Percentiles rank a stretch among this genome's conserved stretches.
Conservation (phyloP, 1,140 invertebrate genomes). For the Hypsibius dujardini region DNA sequence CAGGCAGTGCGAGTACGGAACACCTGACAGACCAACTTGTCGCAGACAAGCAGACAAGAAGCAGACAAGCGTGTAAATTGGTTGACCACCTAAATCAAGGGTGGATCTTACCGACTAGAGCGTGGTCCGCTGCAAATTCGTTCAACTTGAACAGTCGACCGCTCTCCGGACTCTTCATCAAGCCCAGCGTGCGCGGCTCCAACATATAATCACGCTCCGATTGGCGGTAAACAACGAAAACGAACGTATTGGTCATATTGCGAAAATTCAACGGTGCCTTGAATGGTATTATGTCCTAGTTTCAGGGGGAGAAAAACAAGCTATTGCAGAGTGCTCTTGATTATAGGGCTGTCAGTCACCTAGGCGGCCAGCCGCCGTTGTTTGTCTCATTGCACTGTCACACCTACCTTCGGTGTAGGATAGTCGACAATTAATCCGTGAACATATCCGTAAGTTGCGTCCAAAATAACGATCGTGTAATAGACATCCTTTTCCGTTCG, state of each 20-base stretch:
- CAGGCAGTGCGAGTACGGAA: no score
- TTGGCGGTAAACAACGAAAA: conserved; percentile 1
- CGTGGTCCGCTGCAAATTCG: conserved; percentile 7
- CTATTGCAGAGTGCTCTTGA: no score
- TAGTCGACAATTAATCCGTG: conserved; percentile 5
- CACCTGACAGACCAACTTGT: no score
- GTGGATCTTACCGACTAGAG: background rate
- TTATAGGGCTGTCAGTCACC: no score
- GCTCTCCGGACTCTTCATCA: background rate
- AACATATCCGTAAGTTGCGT: conserved; percentile 8
- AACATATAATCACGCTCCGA: background rate
- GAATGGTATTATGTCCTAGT: background rate
- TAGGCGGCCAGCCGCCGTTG: no score
- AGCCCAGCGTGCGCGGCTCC: background rate
- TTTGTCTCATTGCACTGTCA: background rate
- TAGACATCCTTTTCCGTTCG: background rate
- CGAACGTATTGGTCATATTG: conserved; percentile 13
- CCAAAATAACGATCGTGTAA: conserved; percentile 8
- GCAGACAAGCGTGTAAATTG: background rate
- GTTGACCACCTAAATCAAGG: background rate
- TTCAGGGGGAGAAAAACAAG: no score
- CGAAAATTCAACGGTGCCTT: background rate
- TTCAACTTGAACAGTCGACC: background rate
- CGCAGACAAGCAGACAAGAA: no score
- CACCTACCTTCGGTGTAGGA: background rate